Conservation (phyloP, 2,113 vertebrate genomes). For the Lamprotornis superbus region DNA sequence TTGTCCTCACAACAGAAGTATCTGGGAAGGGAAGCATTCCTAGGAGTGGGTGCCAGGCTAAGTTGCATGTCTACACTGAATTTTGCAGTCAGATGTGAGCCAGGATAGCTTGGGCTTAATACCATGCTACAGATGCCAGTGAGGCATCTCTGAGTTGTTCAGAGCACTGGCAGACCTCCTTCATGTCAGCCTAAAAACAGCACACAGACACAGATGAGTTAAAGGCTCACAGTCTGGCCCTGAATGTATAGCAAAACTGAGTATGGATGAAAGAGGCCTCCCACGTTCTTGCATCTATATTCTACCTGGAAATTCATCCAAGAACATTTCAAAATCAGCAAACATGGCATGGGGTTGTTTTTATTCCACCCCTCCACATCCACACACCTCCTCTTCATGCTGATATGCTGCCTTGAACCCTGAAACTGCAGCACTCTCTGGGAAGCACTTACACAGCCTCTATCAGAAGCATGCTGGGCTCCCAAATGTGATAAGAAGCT, state of each 20-base stretch:
- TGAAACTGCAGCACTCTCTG: slow-evolving; percentile 40
- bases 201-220: background rate
- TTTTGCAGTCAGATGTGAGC: slow-evolving; percentile 53
- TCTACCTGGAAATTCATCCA: slow-evolving; percentile 51
- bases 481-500: slow-evolving; percentile 64
- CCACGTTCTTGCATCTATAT: background rate
- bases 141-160: background rate
- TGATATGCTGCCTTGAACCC: slow-evolving; percentile 53
- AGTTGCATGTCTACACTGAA: slow-evolving; percentile 40
- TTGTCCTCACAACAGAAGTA: slow-evolving; percentile 17
- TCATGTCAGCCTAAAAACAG: background rate
- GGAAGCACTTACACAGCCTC: slow-evolving; percentile 45
- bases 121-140: background rate
- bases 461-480: slow-evolving; percentile 50
- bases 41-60: slow-evolving; percentile 8
- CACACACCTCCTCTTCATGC: slow-evolving; percentile 49
- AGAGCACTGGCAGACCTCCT: slow-evolving; percentile 5
- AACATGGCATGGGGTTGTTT: slow-evolving; percentile 46
- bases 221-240: background rate
- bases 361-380: background rate
- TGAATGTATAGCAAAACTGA: background rate
- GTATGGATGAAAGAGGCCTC: background rate
- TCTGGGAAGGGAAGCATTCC: background rate
- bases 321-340: slow-evolving; percentile 60
- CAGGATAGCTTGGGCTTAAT: slow-evolving; percentile 4